phyloP scores from a whole-genome alignment of 2,797 vertebrate species.

The Sebastes baramenuke region DNA sequence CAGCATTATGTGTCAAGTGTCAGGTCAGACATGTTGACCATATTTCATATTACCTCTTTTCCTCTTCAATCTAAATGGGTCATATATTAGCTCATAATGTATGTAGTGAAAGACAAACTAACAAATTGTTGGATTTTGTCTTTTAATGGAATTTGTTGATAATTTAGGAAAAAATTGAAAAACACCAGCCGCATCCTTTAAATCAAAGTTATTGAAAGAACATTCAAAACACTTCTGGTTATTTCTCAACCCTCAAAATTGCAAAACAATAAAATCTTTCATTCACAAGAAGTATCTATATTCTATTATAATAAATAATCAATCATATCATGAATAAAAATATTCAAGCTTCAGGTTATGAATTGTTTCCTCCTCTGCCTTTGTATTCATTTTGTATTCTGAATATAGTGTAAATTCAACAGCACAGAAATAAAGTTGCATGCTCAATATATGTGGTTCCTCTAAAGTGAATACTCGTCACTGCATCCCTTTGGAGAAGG shows the following conservation, averaged over 20 bases:
- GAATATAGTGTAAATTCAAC: conserved; percentile 57
- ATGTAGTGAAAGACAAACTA: fast-evolving
- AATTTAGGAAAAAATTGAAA: not conserved
- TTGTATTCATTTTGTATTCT: conserved; percentile 59
- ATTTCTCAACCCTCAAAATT: not conserved
- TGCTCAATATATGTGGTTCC: conserved; percentile 36
- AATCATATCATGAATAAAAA: conserved; percentile 31
- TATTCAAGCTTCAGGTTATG: conserved; percentile 60
- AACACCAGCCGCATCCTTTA: not conserved
- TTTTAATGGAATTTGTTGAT: not conserved
- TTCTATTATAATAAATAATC: conserved; percentile 62
- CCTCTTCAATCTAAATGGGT: not conserved
- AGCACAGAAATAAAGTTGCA: conserved; percentile 13
- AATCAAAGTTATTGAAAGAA: not conserved
- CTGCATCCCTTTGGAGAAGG: conserved; percentile 42
- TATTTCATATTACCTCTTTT: not conserved
- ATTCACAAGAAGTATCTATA: conserved; percentile 44
- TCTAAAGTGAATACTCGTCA: conserved; percentile 43
- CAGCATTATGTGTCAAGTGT: not conserved
- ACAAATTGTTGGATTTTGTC: not conserved
- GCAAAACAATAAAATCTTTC: not conserved
- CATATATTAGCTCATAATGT: not conserved
- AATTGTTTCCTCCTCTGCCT: conserved; percentile 40
- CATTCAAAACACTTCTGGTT: not conserved
- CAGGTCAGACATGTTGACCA: too few relatives aligned